Evolutionary conservation across 2,113 vertebrate species (phyloP).

Genomic region (Mesocricetus auratus): DNA sequence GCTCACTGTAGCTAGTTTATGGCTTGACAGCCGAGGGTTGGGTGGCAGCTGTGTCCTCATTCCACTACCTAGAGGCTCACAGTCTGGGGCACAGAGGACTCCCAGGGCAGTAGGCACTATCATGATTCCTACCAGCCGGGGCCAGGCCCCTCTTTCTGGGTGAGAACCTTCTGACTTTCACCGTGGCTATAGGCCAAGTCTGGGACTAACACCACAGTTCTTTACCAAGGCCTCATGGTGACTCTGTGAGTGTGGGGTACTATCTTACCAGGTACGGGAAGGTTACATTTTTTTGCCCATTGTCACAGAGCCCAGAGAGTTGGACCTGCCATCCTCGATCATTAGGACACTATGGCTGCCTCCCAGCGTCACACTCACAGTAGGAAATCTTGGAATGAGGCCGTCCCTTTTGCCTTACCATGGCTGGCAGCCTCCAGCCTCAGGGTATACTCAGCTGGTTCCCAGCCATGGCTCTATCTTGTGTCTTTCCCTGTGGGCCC

Average conservation of each 20-base stretch:
- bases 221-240: no score
- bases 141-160: no score
- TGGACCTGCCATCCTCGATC: not conserved
- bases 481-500: not conserved
- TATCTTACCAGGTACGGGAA: not conserved
- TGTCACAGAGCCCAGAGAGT: not conserved
- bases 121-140: not conserved
- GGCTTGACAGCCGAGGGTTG: no score
- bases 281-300: not conserved
- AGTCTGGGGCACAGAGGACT: not conserved
- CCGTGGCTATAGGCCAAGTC: not conserved
- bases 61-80: not conserved
- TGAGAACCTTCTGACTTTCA: not conserved
- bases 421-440: not conserved
- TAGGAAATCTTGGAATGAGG: not conserved
- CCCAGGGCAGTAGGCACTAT: no score
- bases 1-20: not conserved
- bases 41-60: no score
- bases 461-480: not conserved
- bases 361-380: not conserved
- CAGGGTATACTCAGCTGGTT: not conserved
- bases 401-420: no score
- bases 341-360: no score
- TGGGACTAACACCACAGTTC: fast-evolving
- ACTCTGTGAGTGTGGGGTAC: not conserved